Base-by-base conservation (phyloP, 2,113 vertebrate genomes). In the Tyto alba region DNA sequence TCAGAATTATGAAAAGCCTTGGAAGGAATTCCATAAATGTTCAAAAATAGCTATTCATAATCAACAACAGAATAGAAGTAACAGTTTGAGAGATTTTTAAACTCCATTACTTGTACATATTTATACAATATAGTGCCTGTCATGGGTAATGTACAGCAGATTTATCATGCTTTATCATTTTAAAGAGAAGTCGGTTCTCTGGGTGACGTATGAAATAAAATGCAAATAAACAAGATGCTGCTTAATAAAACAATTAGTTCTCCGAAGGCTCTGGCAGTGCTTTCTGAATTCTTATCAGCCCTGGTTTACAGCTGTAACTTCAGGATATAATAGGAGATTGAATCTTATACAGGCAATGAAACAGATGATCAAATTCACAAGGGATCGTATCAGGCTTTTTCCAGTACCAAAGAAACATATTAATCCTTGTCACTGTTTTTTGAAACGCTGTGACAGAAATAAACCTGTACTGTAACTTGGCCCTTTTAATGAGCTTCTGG, bases 341-440 rank as follows among this genome's bases (percentile, higher is more conserved):
- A 98, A 98, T 98, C 85, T 96, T 98, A 96, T 89, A 98, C 95
- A 98, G 96, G 98, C 98, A 98, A 98, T 78, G 98, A 98, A 99
- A 98, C 98, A 99, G 98, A 99, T 98, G 98, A 99, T 98, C 98
- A 98, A 98, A 99, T 98, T 98, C 99, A 99, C 98, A 98, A 96
- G 98, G 98, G 98, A 98, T 96, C 87, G 96, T 98, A 97, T 98
- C 98, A 97, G 95, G 98, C 97, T 98, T 99, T 98, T 98, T 97
- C 98, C 98, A 98, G 98, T 98, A 98, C 98, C 98, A 98, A 98
- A 98, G 98, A 97, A 98, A 98, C 96, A 97, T 98, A 99, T 99
- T 99, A 99, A 98, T 99, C 98, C 98, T 98, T 98, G 98, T 98
- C 98, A 99, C 98, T 99, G 98, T 98, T 99, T 98, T 99, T 98